phyloP scores from a whole-genome alignment of 2,888 invertebrate genomes.

The Acanthosepion esculentum region DNA sequence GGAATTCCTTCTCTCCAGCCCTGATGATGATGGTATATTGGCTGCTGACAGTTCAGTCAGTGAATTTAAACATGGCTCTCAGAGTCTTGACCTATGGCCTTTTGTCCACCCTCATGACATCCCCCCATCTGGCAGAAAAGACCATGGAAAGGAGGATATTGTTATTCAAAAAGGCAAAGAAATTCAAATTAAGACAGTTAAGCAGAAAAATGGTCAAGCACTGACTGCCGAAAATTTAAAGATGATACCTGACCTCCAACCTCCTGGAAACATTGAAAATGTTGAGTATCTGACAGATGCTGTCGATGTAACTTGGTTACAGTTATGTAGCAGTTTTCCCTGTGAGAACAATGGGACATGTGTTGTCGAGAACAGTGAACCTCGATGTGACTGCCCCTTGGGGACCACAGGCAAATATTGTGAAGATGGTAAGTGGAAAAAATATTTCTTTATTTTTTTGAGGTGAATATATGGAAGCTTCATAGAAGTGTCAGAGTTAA shows the following conservation, averaged over 20 bases:
- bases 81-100: neutral
- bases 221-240: neutral
- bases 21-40: neutral
- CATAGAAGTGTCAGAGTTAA: too few relatives aligned
- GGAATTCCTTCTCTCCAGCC: neutral
- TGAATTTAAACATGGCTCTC: constrained; percentile 15
- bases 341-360: constrained; percentile 68
- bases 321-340: constrained; percentile 58
- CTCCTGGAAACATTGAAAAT: neutral
- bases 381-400: constrained; percentile 87
- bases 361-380: constrained; percentile 62
- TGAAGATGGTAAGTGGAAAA: constrained; percentile 80
- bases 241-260: neutral
- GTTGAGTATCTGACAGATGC: neutral
- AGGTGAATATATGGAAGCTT: neutral
- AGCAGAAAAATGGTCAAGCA: neutral
- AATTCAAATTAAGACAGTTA: neutral
- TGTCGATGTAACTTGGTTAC: constrained; percentile 25
- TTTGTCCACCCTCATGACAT: neutral
- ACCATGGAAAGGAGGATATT: neutral
- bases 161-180: neutral
- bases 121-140: neutral
- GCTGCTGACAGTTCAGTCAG: neutral
- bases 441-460: neutral
- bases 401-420: constrained; percentile 92